Conservation (phyloP, 2,797 vertebrate genomes). For the Sphaeramia orbicularis region DNA sequence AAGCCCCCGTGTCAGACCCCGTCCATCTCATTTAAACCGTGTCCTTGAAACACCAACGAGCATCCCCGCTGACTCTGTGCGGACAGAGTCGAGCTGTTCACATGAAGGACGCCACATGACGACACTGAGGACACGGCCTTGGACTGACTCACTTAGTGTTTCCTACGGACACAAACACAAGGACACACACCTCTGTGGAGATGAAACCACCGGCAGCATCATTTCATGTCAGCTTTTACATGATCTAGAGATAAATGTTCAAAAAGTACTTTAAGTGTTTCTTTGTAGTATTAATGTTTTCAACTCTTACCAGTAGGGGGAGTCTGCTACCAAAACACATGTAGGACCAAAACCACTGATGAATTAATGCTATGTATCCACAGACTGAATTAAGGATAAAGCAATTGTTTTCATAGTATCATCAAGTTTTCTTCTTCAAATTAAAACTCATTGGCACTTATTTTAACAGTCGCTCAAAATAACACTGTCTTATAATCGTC, state of each 20-base stretch:
- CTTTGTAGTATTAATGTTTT: no score
- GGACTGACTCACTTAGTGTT: conserved; percentile 10
- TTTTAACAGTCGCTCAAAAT: no score
- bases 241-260: not conserved
- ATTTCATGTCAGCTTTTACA: not conserved
- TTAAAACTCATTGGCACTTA: no score
- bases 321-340: no score
- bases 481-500: no score
- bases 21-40: conserved; percentile 7
- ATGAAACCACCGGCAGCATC: not conserved
- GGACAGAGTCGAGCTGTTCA: conserved; percentile 5
- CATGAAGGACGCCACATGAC: conserved; percentile 21
- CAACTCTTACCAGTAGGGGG: no score
- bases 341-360: no score
- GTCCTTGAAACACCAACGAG: conserved; percentile 55
- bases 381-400: no score
- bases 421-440: no score
- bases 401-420: no score
- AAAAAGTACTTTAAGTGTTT: not conserved
- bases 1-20: conserved; percentile 19
- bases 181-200: conserved; percentile 1
- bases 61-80: conserved; percentile 24
- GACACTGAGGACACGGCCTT: conserved; percentile 20
- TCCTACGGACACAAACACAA: not conserved
- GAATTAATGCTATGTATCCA: no score